Base-by-base conservation (phyloP, 2,888 invertebrate species). In the Acanthosepion pharaonis region DNA sequence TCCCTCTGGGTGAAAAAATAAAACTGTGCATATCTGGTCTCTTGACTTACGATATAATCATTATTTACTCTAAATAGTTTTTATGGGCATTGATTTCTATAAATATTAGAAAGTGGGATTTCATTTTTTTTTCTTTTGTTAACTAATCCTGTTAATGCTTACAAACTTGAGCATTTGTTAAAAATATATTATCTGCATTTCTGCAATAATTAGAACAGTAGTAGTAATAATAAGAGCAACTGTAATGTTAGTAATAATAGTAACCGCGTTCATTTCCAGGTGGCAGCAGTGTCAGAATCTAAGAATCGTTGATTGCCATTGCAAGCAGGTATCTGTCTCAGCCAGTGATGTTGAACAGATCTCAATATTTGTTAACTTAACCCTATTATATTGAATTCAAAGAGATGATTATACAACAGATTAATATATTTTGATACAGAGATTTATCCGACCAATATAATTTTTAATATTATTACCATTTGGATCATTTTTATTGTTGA, bases 281-380 rank as follows among this genome's bases (percentile, higher is more conserved):
- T 93, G n/a, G 51, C 48, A 92, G 48, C 48, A 93, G 25, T 93
- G 49, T 93, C 53, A 53, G 93, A 78, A n/a, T 28, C 53, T 5
- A 42, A 42, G 93, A 53, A 93, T 93, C 33, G 28, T 53, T 93
- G n/a, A 93, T 53, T 53, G 93, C 93, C 93, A 93, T 93, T 93
- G n/a, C 53, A 49, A 93, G 20, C 93, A 53, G 93, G 93, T 93
- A 53, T 93, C 93, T 93, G 93, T 93, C 93, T 93, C 93, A 93
- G 93, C 93, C 93, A 93, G 93, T n/a, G 93, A 51, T 20, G 93
- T 93, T 93, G 93, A 93, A 93, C 93, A 93, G 93, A 93, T 49
- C 93, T 93, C 93, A 49, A n/a, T 93, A 93, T 93, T 93, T 28
- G 48, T 53, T 93, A 53, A 93, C 53, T 93, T 18, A 53, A 93